Conservation (phyloP, 2,113 vertebrate species). For the Seriola quinqueradiata region DNA sequence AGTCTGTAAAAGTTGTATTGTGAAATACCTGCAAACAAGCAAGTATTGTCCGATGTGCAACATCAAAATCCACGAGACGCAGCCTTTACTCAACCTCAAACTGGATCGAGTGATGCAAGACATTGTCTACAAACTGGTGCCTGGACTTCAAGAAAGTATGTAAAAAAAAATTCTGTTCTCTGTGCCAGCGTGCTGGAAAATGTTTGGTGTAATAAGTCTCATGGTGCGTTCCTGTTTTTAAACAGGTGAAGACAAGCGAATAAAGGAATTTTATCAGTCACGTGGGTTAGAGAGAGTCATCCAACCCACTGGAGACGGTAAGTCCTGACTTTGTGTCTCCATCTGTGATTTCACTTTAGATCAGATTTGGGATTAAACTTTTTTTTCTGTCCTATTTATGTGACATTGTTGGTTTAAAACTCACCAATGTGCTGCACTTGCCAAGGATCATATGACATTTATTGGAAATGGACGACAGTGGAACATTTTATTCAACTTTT, state of each 20-base stretch:
- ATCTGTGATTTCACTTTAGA: neutral
- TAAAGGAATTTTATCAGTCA: conserved; percentile 97
- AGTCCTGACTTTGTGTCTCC: conserved; percentile 9
- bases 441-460: too few species aligned
- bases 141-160: conserved; percentile 96
- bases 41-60: conserved; percentile 99
- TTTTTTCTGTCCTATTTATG: neutral
- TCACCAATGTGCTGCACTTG: too few species aligned
- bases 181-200: neutral
- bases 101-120: conserved; percentile 99
- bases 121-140: conserved; percentile 98
- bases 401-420: neutral
- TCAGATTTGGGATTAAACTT: too few species aligned
- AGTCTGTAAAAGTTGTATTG: conserved; percentile 99
- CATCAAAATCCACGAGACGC: conserved; percentile 99
- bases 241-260: conserved; percentile 95
- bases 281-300: conserved; percentile 93
- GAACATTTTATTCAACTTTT: too few species aligned
- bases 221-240: conserved; percentile 2
- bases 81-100: conserved; percentile 97
- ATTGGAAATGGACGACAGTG: too few species aligned
- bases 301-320: conserved; percentile 92
- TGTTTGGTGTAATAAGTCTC: too few species aligned
- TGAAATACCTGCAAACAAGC: conserved; percentile 98
- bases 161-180: conserved; percentile 17